phyloP scores from a whole-genome alignment of 1,140 invertebrate species.

The Musca domestica region DNA sequence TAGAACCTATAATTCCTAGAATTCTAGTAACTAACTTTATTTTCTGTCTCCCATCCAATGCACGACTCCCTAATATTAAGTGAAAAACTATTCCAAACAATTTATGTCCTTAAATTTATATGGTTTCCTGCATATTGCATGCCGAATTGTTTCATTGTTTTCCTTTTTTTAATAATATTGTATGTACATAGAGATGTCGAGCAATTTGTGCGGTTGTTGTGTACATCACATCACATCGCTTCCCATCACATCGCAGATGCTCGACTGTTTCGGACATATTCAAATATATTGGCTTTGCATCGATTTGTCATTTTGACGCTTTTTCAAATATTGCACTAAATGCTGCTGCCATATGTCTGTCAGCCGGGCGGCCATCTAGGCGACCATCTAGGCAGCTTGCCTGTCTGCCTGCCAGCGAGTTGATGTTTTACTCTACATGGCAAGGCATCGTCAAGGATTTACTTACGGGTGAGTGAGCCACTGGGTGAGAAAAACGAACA shows the following conservation, averaged over 20 bases:
- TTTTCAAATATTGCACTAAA: constrained; percentile 15
- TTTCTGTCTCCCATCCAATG: no score
- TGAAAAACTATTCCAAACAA: no score
- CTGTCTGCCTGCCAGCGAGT: no score
- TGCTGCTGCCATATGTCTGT: constrained; percentile 16
- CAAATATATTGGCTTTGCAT: constrained; percentile 20
- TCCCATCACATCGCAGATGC: not conserved
- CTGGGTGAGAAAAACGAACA: not conserved
- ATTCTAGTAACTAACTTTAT: no score
- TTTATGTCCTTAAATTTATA: not conserved
- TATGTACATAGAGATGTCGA: no score
- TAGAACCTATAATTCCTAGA: no score
- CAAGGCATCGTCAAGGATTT: no score
- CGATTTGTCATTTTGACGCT: constrained; percentile 21
- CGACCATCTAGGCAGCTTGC: no score
- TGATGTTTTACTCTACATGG: no score
- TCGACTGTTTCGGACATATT: constrained; percentile 12
- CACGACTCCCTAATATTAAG: no score
- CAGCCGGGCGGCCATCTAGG: no score
- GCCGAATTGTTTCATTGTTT: not conserved
- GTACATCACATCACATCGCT: no score
- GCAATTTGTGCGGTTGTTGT: constrained; percentile 14
- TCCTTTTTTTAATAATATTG: not conserved
- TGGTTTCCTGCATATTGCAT: not conserved
- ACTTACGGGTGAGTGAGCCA: not conserved